Conservation (phyloP, 2,888 invertebrate species). For the Stenodera caucasica region DNA sequence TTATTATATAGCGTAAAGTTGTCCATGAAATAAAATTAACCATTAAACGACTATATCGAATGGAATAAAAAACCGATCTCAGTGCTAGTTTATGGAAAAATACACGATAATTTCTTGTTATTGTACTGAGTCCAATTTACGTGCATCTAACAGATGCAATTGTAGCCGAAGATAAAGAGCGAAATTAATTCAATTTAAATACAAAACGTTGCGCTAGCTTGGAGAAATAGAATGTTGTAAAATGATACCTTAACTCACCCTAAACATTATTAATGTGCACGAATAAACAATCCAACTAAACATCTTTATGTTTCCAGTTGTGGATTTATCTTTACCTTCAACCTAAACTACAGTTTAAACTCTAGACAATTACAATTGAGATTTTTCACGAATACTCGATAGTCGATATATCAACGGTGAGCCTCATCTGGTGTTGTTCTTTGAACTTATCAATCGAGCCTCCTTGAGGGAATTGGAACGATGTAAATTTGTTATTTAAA, state of each 20-base stretch:
- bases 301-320: not conserved
- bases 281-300: not conserved
- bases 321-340: not conserved
- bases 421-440: not conserved
- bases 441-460: conserved; percentile 1
- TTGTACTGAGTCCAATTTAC: not conserved
- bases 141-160: not conserved
- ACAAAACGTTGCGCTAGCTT: not conserved
- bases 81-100: not conserved
- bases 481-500: conserved; percentile 4
- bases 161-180: not conserved
- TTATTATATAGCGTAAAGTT: no score
- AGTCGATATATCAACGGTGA: not conserved
- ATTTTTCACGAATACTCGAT: no score
- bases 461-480: not conserved
- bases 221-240: not conserved
- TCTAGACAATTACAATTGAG: not conserved
- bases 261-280: conserved; percentile 1
- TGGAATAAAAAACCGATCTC: no score
- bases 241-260: not conserved
- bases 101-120: not conserved
- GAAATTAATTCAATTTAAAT: conserved; percentile 2
- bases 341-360: not conserved
- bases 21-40: no score
- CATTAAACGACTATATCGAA: no score